Conservation (phyloP, 2,113 vertebrate species). For the Nanorana parkeri region DNA sequence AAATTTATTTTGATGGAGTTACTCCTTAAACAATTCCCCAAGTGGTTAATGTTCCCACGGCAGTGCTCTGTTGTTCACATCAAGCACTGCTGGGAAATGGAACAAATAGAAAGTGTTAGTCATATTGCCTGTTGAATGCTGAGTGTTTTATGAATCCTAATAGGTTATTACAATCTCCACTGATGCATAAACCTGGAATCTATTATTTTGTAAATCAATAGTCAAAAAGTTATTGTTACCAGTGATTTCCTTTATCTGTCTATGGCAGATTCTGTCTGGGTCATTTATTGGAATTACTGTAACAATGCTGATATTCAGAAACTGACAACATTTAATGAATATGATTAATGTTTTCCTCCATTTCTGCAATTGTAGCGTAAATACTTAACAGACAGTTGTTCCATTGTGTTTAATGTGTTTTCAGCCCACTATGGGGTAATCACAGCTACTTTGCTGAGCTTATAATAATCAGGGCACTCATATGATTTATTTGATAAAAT, state of each 20-base stretch:
- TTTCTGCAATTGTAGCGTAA: neutral
- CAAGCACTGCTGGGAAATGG: neutral
- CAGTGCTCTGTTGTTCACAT: neutral
- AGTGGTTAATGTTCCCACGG: neutral
- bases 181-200: slow-evolving; percentile 6
- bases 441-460: neutral
- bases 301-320: neutral
- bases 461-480: slow-evolving; percentile 19
- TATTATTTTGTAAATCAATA: slow-evolving; percentile 29
- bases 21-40: neutral
- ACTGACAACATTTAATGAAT: slow-evolving; percentile 26
- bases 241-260: slow-evolving; percentile 16
- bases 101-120: neutral
- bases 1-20: neutral
- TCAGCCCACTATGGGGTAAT: neutral
- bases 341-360: slow-evolving; percentile 9
- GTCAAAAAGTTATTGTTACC: slow-evolving; percentile 26
- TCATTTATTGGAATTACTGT: slow-evolving; percentile 15
- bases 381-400: slow-evolving; percentile 2
- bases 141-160: slow-evolving; percentile 21
- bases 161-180: slow-evolving; percentile 3
- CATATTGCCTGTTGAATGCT: neutral
- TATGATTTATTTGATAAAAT: slow-evolving; percentile 11
- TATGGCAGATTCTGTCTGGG: neutral
- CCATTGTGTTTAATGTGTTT: slow-evolving; percentile 32